Evolutionary conservation across 2,888 invertebrate genomes (phyloP).

Genomic region (Amphipoea oculea): DNA sequence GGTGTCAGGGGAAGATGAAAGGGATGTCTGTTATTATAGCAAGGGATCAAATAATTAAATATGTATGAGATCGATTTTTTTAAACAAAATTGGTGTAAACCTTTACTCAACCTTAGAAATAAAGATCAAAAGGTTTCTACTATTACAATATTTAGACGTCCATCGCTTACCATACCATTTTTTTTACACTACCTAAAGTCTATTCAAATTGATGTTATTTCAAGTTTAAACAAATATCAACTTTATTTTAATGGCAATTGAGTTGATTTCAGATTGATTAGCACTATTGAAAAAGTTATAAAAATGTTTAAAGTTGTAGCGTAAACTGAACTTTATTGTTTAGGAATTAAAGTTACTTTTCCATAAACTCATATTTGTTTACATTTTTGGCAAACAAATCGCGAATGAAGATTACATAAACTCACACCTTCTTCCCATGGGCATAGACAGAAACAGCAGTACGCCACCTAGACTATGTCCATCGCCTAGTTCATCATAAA

Average conservation of each 20-base stretch:
- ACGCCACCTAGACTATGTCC: neutral
- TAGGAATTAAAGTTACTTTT: no score
- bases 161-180: neutral
- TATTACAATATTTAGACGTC: neutral
- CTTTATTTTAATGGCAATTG: no score
- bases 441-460: no score
- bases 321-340: no score
- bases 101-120: neutral
- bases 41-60: slow-evolving; percentile 44
- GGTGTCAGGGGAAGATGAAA: slow-evolving; percentile 45
- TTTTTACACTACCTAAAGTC: no score
- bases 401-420: neutral
- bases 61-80: slow-evolving; percentile 17
- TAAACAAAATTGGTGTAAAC: neutral
- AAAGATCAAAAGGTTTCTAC: neutral
- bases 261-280: no score
- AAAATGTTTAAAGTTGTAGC: no score
- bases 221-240: no score
- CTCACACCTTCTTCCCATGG: neutral
- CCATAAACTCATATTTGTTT: no score
- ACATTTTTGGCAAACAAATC: no score
- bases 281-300: no score
- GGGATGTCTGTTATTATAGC: slow-evolving; percentile 49
- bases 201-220: no score
- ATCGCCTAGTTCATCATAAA: neutral